phyloP scores from a whole-genome alignment of 2,797 vertebrate species.

The Ambastaia sidthimunki region DNA sequence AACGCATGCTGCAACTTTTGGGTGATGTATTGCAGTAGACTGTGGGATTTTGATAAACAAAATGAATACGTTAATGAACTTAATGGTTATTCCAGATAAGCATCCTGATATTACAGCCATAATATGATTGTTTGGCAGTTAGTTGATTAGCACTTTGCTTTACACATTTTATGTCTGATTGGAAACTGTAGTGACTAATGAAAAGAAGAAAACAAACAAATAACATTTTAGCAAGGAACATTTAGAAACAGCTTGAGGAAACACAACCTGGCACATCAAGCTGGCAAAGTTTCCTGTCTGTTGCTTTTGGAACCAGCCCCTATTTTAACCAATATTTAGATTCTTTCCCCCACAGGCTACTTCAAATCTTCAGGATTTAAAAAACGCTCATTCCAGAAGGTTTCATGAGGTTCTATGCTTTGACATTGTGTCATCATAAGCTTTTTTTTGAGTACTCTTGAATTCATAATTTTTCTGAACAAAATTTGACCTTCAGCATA shows the following conservation, averaged over 20 bases:
- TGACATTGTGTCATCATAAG: not conserved
- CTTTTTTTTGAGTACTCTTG: not conserved
- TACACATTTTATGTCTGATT: not conserved
- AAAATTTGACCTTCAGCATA: not conserved
- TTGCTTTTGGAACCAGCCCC: not conserved
- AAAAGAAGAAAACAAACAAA: slow-evolving; percentile 4
- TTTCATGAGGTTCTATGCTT: not conserved
- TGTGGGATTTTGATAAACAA: not conserved
- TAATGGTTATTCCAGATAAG: not conserved
- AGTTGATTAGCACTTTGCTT: slow-evolving; percentile 2
- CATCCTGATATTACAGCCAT: not conserved
- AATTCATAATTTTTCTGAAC: not conserved
- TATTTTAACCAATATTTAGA: slow-evolving; percentile 2
- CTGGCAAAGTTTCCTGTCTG: not conserved
- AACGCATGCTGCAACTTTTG: not conserved
- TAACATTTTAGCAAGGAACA: not conserved
- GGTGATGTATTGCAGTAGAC: not conserved
- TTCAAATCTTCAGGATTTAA: not conserved
- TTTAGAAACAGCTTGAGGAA: slow-evolving; percentile 6
- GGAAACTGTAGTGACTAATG: not conserved
- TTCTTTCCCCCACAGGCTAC: not conserved
- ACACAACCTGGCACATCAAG: not conserved
- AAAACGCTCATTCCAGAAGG: not conserved
- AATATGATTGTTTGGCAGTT: not conserved
- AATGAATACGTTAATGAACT: not conserved